These are phyloP conservation scores for Desmodus rotundus DNA, from an alignment of 2,113 vertebrate species.

Conservation along the genomic window DNA sequence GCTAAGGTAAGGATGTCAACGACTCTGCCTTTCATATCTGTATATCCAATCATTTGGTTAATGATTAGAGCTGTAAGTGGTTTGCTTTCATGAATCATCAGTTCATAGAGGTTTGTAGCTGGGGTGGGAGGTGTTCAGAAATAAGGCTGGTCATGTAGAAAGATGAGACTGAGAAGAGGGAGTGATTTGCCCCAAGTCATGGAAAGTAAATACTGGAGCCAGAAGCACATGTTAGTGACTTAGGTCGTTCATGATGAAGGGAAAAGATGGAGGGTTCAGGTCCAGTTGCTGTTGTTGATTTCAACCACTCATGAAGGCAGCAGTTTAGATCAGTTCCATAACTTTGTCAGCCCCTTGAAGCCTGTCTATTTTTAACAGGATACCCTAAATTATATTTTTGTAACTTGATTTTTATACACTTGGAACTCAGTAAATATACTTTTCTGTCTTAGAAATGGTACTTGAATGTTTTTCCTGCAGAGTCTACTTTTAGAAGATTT, in stretches of 20 bases:
- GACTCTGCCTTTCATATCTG: background rate
- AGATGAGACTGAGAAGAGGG: background rate
- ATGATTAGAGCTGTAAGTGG: background rate
- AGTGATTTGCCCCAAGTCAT: background rate
- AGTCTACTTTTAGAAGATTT: background rate
- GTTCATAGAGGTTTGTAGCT: background rate
- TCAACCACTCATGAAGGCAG: background rate
- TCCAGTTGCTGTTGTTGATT: background rate
- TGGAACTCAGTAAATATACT: background rate
- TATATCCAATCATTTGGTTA: background rate
- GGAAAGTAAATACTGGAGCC: background rate
- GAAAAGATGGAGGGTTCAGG: background rate
- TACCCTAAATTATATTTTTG: conserved; percentile 10
- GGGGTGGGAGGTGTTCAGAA: background rate
- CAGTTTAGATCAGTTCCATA: background rate
- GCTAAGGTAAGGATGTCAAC: background rate
- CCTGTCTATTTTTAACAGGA: background rate
- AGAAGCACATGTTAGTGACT: background rate
- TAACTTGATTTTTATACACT: background rate
- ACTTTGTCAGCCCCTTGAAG: background rate
- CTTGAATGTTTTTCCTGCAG: background rate
- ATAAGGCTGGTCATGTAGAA: background rate
- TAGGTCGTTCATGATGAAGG: background rate
- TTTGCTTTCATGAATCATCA: background rate
- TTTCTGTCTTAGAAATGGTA: background rate